Evolutionary conservation across 1,140 invertebrate species (phyloP), one percentile per base, ranked within the genome.

Genomic region (Aphelinus certus): DNA sequence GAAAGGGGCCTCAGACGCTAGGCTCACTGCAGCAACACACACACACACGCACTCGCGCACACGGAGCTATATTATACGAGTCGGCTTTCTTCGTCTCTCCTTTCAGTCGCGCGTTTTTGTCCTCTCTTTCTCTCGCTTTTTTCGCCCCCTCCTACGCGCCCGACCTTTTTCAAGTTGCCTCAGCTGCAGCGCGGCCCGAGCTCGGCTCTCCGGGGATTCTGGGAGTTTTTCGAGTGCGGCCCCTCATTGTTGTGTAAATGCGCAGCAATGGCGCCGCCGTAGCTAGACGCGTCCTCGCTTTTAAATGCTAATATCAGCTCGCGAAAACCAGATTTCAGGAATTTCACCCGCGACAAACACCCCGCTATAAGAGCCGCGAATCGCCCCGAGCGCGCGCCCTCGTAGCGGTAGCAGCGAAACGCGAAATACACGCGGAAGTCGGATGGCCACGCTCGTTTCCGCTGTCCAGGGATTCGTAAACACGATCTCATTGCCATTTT

Each of bases 211-310:
- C 74, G 73, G 82, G 83, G 79, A 86, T 86, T 86, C 83, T 84
- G 80, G 81, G 79, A 86, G 84, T 86, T 87, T 88, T 87, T 86
- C 82, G 84, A 85, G 82, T 80, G 81, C 82, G 78, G 82, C 81
- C 78, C 79, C 67, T 87, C 83, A 88, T 88, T 88, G 84, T 88
- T 88, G 85, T 86, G 85, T 86, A 86, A 88, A 88, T 87, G 82
- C 81, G 76, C 80, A 81, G 83, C 85, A 88, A 87, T 87, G 84
- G 83, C 84, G 84, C 83, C 66, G 73, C 7, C 83, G 82, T 53
- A 4, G 4, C 81, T 84, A 85, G 81, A 82, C 79, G 73, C 82
- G 81, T 78, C 76, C 81, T 80, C 81, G 82, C 82, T 86, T 86
- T 86, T 84, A 86, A 86, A 87, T 87, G 86, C 81, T 87, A 84